These are phyloP conservation scores for Oegoconia quadripuncta DNA, from an alignment of 2,888 invertebrate species.

Conservation along the genomic window DNA sequence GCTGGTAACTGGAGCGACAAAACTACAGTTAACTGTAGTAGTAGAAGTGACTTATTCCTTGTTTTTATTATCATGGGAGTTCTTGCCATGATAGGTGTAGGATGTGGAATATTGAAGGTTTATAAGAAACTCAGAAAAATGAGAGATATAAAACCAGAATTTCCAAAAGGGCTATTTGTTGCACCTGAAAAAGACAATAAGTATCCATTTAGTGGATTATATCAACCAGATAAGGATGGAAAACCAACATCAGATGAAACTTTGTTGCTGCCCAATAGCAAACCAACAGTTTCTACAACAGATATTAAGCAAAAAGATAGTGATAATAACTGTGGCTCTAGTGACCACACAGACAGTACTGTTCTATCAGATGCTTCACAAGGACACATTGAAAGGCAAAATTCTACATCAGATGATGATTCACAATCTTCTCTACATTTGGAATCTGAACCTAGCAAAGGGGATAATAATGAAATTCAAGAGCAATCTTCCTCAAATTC, in stretches of 20 bases:
- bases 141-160: constrained; percentile 82
- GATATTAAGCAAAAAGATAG: constrained; percentile 52
- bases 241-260: constrained; percentile 71
- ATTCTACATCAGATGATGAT: constrained; percentile 62
- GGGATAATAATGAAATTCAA: constrained; percentile 31
- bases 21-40: constrained; percentile 48
- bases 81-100: constrained; percentile 45
- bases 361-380: constrained; percentile 64
- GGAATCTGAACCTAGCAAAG: constrained; percentile 49
- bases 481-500: constrained; percentile 44
- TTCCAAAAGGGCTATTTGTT: constrained; percentile 81
- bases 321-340: constrained; percentile 57
- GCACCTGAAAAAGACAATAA: constrained; percentile 69
- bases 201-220: constrained; percentile 60
- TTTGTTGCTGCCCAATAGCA: constrained; percentile 60
- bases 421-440: constrained; percentile 62
- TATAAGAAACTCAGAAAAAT: constrained; percentile 81
- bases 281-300: constrained; percentile 46
- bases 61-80: constrained; percentile 51
- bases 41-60: constrained; percentile 50
- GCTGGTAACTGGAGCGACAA: constrained; percentile 63
- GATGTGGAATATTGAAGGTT: constrained; percentile 66
- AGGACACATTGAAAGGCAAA: constrained; percentile 55
- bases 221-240: constrained; percentile 62
- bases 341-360: constrained; percentile 70